phyloP scores from a whole-genome alignment of 2,113 vertebrate genomes.

The Tenrec ecaudatus region DNA sequence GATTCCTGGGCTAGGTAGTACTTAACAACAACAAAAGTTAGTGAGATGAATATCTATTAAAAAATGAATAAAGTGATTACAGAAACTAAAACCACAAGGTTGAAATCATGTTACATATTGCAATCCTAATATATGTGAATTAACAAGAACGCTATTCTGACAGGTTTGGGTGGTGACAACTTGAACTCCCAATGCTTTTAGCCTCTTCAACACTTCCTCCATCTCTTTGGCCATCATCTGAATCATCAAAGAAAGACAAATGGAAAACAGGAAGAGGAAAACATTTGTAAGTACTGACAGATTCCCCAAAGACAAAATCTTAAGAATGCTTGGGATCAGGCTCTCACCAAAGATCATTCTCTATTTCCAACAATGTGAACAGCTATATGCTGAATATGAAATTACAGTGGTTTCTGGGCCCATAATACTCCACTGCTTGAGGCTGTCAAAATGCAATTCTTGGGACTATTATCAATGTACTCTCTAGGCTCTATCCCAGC shows the following conservation, averaged over 20 bases:
- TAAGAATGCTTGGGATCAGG: not conserved
- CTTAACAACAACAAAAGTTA: not conserved
- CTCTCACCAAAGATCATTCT: not conserved
- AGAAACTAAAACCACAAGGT: not conserved
- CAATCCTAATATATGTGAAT: not conserved
- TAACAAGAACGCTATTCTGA: not conserved
- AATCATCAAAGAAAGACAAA: not conserved
- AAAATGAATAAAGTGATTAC: not conserved
- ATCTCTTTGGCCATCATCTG: not conserved
- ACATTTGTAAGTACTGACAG: not conserved
- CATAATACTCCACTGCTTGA: no score
- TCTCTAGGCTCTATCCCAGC: not conserved
- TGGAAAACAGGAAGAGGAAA: not conserved
- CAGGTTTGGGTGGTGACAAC: not conserved
- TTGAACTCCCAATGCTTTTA: not conserved
- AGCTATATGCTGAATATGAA: not conserved
- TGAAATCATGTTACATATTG: not conserved
- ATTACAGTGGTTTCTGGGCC: not conserved
- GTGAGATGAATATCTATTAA: not conserved
- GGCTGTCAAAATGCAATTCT: not conserved
- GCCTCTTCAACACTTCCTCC: not conserved
- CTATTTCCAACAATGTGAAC: not conserved
- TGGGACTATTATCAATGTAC: not conserved
- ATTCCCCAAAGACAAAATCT: not conserved
- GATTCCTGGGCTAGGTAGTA: no score